phyloP scores from a whole-genome alignment of 2,113 vertebrate genomes.

The Columbina picui region DNA sequence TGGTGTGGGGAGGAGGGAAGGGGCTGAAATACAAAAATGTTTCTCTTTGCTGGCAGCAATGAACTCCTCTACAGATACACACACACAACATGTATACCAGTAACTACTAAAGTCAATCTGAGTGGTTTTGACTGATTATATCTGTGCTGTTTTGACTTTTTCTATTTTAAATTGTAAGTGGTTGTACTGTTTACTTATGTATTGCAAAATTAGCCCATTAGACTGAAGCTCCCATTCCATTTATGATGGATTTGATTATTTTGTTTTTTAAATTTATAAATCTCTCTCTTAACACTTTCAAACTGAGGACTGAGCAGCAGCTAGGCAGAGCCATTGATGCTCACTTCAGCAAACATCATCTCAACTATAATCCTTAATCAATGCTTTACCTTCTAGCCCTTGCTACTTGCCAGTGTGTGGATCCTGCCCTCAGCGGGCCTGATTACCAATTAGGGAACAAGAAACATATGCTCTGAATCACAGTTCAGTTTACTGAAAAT shows the following conservation, averaged over 20 bases:
- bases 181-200: not conserved
- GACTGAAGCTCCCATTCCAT: not conserved
- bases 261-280: not conserved
- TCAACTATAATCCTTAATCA: not conserved
- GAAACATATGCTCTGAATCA: slow-evolving; percentile 70
- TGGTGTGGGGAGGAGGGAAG: not conserved
- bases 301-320: not conserved
- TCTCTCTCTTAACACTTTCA: not conserved
- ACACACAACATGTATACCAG: fast-evolving
- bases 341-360: not conserved
- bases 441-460: slow-evolving; percentile 46
- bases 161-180: not conserved
- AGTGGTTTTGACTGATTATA: not conserved
- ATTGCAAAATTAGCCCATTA: not conserved
- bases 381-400: not conserved
- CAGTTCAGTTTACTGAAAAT: slow-evolving; percentile 62
- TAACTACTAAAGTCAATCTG: not conserved
- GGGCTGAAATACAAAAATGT: not conserved
- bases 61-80: not conserved
- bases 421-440: slow-evolving; percentile 2
- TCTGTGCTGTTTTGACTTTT: not conserved
- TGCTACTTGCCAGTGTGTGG: not conserved
- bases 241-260: not conserved
- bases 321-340: not conserved
- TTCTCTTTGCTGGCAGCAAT: not conserved